phyloP scores from a whole-genome alignment of 1,140 invertebrate genomes.

The Augochlora pura region DNA sequence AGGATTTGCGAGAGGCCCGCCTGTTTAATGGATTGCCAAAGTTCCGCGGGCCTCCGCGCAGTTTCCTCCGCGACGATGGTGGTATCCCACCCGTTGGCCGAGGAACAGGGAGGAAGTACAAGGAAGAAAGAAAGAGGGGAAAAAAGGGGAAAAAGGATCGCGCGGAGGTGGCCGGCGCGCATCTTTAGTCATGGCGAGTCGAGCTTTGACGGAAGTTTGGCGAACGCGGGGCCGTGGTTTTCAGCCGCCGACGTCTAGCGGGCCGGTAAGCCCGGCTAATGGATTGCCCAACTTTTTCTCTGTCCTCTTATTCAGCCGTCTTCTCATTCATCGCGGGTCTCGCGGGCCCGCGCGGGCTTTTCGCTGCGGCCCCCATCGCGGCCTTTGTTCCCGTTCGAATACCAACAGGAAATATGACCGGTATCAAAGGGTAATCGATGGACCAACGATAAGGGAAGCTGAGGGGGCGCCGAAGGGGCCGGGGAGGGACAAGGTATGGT shows the following conservation, averaged over 20 bases:
- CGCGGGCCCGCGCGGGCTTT: constrained; percentile 6
- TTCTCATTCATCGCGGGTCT: constrained; percentile 37
- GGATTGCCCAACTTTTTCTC: constrained; percentile 59
- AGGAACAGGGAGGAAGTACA: not conserved
- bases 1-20: not conserved
- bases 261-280: constrained; percentile 49
- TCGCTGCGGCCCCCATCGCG: not conserved
- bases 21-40: constrained; percentile 25
- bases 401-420: constrained; percentile 33
- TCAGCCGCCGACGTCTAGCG: constrained; percentile 38
- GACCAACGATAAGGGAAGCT: constrained; percentile 7
- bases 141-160: not conserved
- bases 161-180: not conserved
- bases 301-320: constrained; percentile 42
- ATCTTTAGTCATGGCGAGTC: constrained; percentile 17
- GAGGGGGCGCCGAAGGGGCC: not conserved
- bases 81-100: not conserved
- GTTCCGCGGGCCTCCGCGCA: not conserved
- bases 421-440: constrained; percentile 36
- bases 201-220: constrained; percentile 47
- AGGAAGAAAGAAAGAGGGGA: not conserved
- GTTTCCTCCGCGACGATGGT: not conserved
- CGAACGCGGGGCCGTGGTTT: constrained; percentile 27
- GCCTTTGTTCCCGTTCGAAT: constrained; percentile 24
- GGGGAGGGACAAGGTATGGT: not conserved